Evolutionary conservation across 1,140 invertebrate genomes (phyloP).

Genomic region (Drosophila obscura): DNA sequence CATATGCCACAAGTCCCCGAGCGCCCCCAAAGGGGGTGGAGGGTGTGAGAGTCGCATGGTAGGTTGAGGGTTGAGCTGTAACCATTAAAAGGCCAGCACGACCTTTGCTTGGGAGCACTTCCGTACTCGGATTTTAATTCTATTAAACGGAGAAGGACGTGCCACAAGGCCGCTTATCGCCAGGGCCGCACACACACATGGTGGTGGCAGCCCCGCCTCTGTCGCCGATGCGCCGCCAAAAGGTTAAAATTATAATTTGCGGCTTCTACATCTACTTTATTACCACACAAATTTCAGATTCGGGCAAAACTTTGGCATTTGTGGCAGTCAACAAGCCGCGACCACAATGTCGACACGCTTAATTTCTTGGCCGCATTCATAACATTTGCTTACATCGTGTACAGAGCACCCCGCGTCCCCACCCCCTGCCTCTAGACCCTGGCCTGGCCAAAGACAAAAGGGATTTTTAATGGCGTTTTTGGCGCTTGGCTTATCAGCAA

Average conservation of each 20-base stretch:
- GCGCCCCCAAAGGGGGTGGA: slow-evolving; percentile 14
- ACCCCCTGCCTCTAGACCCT: not conserved
- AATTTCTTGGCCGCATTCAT: slow-evolving; percentile 80
- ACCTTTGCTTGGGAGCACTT: slow-evolving; percentile 75
- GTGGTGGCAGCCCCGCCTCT: not conserved
- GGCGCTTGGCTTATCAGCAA: slow-evolving; percentile 57
- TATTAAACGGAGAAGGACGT: slow-evolving; percentile 53
- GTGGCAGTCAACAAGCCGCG: slow-evolving; percentile 60
- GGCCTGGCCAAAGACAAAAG: slow-evolving; percentile 53
- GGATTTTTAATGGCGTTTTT: slow-evolving; percentile 72
- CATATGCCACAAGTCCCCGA: slow-evolving; percentile 56
- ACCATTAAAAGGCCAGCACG: slow-evolving; percentile 71
- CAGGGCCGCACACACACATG: slow-evolving; percentile 12
- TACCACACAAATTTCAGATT: slow-evolving; percentile 52
- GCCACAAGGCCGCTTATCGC: slow-evolving; percentile 63
- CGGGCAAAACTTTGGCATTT: slow-evolving; percentile 66
- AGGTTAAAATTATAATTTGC: slow-evolving; percentile 80
- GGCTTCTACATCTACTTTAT: slow-evolving; percentile 75
- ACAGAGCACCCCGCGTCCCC: not conserved
- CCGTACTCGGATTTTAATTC: slow-evolving; percentile 74
- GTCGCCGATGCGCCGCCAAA: slow-evolving; percentile 39
- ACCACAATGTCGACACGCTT: slow-evolving; percentile 68
- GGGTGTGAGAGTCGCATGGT: not conserved
- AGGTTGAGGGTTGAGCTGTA: slow-evolving; percentile 37
- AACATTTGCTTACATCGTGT: slow-evolving; percentile 75